These are phyloP conservation scores for Lochmaea capreae DNA, from an alignment of 2,888 invertebrate species.

Conservation along the genomic window DNA sequence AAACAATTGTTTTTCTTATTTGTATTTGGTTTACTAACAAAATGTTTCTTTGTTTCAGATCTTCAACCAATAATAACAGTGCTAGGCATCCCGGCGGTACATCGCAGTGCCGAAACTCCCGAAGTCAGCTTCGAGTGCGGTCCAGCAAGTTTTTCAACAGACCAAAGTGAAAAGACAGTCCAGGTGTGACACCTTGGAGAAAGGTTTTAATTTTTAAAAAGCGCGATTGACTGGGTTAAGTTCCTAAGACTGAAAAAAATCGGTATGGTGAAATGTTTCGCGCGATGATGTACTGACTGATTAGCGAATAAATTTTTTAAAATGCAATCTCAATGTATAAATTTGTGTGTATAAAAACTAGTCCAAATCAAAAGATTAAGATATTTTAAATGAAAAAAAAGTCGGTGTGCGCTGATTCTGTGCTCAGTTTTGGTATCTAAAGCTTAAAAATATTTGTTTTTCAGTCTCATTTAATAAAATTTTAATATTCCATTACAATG, in stretches of 20 bases:
- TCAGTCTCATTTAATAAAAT: too few species aligned
- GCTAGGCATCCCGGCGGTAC: constrained; percentile 64
- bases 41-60: constrained; percentile 61
- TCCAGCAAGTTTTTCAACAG: constrained; percentile 52
- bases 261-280: constrained; percentile 25
- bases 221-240: constrained; percentile 61
- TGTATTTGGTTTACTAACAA: not conserved
- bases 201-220: constrained; percentile 69
- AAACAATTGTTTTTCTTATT: too few species aligned
- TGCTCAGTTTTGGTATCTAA: constrained; percentile 10
- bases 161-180: constrained; percentile 63
- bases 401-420: not conserved
- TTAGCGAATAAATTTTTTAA: constrained; percentile 37
- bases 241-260: constrained; percentile 62
- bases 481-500: too few species aligned
- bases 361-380: constrained; percentile 49
- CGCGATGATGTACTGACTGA: constrained; percentile 28
- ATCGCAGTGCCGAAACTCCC: constrained; percentile 54
- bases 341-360: constrained; percentile 58
- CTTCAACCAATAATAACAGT: constrained; percentile 72
- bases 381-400: constrained; percentile 20
- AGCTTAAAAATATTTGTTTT: not conserved
- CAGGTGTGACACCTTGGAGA: constrained; percentile 76
- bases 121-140: constrained; percentile 61
- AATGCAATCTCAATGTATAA: constrained; percentile 51